phyloP scores from a whole-genome alignment of 2,797 vertebrate genomes.

The Tragelaphus eurycerus region DNA sequence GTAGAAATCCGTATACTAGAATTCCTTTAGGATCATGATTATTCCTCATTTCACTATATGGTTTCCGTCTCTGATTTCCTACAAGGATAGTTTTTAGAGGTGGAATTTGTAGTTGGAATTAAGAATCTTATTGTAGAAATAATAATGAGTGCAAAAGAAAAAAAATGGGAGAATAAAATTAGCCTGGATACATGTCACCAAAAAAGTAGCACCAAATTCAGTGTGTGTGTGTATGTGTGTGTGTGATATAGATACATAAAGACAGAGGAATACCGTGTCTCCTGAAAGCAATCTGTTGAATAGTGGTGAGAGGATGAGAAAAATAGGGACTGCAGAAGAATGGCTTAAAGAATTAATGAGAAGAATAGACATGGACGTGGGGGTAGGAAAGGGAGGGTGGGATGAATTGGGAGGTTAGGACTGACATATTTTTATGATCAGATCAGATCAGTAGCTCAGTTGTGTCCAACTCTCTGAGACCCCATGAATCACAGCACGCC shows the following conservation, averaged over 20 bases:
- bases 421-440: background rate
- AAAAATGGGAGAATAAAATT: background rate
- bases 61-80: background rate
- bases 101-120: background rate
- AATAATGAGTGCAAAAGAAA: background rate
- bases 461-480: too few species aligned
- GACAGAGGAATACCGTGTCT: background rate
- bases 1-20: background rate
- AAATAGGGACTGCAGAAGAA: background rate
- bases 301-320: background rate
- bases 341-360: background rate
- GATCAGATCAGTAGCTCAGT: too few species aligned
- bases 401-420: background rate
- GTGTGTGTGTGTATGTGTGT: background rate
- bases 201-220: background rate
- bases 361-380: background rate
- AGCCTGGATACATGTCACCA: background rate
- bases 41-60: background rate
- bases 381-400: background rate
- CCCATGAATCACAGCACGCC: too few species aligned
- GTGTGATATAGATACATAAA: background rate
- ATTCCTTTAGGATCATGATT: background rate
- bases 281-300: background rate
- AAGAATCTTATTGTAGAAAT: conserved; percentile 10
- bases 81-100: background rate